Conservation (phyloP, 2,888 invertebrate species). For the Portevinia maculata region DNA sequence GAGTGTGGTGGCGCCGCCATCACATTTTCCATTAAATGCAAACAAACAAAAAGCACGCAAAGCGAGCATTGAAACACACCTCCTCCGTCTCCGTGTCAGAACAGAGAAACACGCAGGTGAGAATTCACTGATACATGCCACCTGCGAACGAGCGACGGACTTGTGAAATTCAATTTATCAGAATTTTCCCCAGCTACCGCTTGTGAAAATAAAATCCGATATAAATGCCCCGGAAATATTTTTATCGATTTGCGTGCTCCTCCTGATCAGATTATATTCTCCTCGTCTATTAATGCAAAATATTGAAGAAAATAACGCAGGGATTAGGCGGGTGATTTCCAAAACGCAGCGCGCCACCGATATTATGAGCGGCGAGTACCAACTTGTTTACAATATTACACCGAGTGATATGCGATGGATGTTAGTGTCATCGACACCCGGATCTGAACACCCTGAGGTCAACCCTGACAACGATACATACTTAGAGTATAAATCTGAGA, state of each 20-base stretch:
- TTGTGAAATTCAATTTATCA: constrained; percentile 3
- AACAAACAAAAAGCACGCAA: constrained; percentile 8
- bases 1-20: constrained; percentile 1
- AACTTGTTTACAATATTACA: constrained; percentile 66
- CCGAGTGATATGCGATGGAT: constrained; percentile 59
- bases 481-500: no score
- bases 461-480: no score
- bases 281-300: constrained; percentile 46
- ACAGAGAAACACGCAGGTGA: constrained; percentile 11
- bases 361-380: no score
- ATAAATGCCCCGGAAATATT: constrained; percentile 22
- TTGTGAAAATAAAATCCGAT: not conserved
- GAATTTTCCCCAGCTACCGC: not conserved
- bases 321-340: constrained; percentile 40
- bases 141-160: constrained; percentile 29
- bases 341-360: no score
- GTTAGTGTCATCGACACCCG: no score
- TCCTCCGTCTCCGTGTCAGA: not conserved
- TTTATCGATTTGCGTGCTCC: constrained; percentile 45
- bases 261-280: constrained; percentile 40
- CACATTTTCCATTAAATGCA: not conserved
- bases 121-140: constrained; percentile 64
- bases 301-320: constrained; percentile 39
- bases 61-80: constrained; percentile 14
- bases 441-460: no score